Evolutionary conservation across 2,888 invertebrate genomes (phyloP), one percentile per base, ranked within the genome.

Genomic region (Cantharis rufa): DNA sequence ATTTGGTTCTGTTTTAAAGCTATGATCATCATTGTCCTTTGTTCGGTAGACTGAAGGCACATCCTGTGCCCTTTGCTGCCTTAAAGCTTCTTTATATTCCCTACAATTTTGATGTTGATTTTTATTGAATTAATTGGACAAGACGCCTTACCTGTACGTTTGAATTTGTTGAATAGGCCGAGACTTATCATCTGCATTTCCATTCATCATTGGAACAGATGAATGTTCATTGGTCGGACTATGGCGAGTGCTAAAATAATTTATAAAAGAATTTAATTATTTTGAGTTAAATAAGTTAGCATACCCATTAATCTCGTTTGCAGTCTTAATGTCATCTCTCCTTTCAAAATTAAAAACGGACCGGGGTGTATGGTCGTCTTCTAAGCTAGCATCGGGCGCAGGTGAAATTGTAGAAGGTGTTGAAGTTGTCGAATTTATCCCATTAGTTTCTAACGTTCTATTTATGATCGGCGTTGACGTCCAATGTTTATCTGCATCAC

Each of bases 31-130:
- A 16, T 91, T 91, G 82, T 92, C 91, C 78, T 92, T 91, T 83
- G 92, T 92, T 81, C 93, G 90, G 88, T 95, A 95, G 77, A 95
- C 92, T 79, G 90, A 90, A 70, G 90, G 90, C 69, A 90, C 90
- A 86, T 95, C 95, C 88, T 94, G 94, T 80, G 93, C 94, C 82
- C 96, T 91, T 88, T 96, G 96, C 84, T 95, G 94, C 88, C 94
- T 93, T 86, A 96, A 88, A 76, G 96, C 96, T 91, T 96, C 96
- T 90, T 96, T 96, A 90, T 96, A 96, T 90, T 96, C 96, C 89
- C 95, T 92, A 89, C 7, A 89, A 90, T 2, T 62, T 70, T 48
- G 9, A 48, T 21, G 1, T 18, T n/a, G 13, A 66, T 18, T 13
- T 66, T 21, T 66, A 10, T 24, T 13, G 15, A 24, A 66, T n/a